These are phyloP conservation scores for Chironomus tentans DNA, from an alignment of 2,888 invertebrate genomes.

Conservation along the genomic window DNA sequence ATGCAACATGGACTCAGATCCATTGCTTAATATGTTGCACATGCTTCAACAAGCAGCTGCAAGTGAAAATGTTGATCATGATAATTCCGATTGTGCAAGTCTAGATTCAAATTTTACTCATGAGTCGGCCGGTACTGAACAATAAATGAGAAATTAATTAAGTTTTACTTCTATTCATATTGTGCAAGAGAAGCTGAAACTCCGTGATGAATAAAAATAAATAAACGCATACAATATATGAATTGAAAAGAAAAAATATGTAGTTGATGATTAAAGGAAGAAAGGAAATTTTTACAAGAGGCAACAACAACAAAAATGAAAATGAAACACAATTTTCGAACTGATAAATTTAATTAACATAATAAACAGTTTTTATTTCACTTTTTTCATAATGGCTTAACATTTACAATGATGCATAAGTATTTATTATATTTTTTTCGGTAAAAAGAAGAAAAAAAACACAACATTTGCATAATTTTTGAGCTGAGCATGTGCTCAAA, in stretches of 20 bases:
- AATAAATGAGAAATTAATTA: conserved; percentile 1
- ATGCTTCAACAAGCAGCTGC: conserved; percentile 24
- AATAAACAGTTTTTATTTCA: background rate
- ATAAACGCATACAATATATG: background rate
- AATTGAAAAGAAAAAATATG: background rate
- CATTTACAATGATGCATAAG: conserved; percentile 4
- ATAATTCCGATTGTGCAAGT: conserved; percentile 74
- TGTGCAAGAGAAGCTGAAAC: too few species aligned
- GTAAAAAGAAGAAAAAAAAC: background rate
- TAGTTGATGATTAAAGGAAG: background rate
- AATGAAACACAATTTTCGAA: background rate
- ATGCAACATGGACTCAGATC: conserved; percentile 61
- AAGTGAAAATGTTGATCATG: conserved; percentile 81
- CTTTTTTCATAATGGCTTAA: background rate
- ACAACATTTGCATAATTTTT: background rate
- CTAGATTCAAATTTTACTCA: conserved; percentile 69
- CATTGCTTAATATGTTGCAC: conserved; percentile 43
- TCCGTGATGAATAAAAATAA: background rate
- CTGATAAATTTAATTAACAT: conserved; percentile 1
- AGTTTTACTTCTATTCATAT: background rate
- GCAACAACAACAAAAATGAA: background rate
- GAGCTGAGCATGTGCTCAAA: background rate
- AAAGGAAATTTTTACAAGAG: background rate
- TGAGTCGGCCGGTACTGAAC: conserved; percentile 43
- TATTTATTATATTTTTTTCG: background rate